Base-by-base conservation (phyloP, 2,888 invertebrate genomes). In the Notodonta dromedarius region DNA sequence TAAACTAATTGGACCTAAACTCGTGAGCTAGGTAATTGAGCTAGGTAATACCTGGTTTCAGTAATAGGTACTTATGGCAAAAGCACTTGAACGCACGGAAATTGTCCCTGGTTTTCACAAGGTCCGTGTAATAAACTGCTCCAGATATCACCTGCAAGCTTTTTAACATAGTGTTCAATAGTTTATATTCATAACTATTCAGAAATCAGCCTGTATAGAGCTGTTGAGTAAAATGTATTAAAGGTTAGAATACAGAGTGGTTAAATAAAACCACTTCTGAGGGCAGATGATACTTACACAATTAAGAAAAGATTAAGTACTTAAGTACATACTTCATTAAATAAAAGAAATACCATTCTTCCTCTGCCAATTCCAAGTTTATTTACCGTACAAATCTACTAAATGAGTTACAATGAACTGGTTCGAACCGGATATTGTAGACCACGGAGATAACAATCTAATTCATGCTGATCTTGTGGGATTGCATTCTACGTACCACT, bases 371-470 rank as follows among this genome's bases (percentile, higher is more conserved):
- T 76, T 76, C 62, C 59, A 54, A 61, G 74, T 75, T 74, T 71
- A 76, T 70, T 72, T 65, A 69, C 65, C 61, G 65, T 62, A 62
- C 60, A 65, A 50, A 61, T 72, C 54, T 55, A 60, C 54, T 59
- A 63, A 56, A 54, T 54, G 56, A 35, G 53, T 50, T 39, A 78
- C 70, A 71, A 73, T 76, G 24, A 75, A 70, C 73, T 60, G 69
- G 69, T 69, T 65, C 64, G 65, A 78, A 76, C 82, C 82, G 80
- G 82, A 81, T 80, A 79, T 24, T 24, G 24, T 24, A 1, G 24
- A 24, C 24, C 24, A 24, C 24, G 12, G 62, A 85, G 91, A 93
- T 93, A 90, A 88, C 84, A 82, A 91, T 92, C 90, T 88, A 86
- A 88, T 88, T 79, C 82, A 78, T 87, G 86, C 84, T 87, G 87